Evolutionary conservation across 1,140 invertebrate genomes (phyloP).

Genomic region (Himalopsyche phryganea): DNA sequence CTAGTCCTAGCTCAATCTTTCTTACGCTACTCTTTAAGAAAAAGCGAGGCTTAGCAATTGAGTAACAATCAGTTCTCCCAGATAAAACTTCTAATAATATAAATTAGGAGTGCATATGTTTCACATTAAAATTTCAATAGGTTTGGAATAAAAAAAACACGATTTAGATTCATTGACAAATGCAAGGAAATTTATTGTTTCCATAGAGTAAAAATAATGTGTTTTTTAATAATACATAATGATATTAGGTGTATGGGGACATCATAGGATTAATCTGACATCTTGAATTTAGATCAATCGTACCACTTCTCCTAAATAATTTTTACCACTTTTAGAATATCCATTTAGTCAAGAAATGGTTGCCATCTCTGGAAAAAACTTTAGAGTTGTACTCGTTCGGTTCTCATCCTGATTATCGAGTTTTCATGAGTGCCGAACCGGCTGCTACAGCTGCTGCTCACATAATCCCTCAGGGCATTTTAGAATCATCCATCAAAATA

Average conservation of each 20-base stretch:
- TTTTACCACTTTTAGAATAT: constrained; percentile 88
- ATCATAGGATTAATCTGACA: not conserved
- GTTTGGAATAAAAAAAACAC: too few species aligned
- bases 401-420: constrained; percentile 76
- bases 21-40: too few species aligned
- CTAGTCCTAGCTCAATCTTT: too few species aligned
- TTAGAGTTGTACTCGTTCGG: constrained; percentile 75
- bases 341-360: constrained; percentile 92
- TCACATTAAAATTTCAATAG: too few species aligned
- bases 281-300: not conserved
- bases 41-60: too few species aligned
- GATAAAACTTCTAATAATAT: too few species aligned
- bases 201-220: too few species aligned
- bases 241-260: not conserved
- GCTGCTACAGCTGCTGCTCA: constrained; percentile 79
- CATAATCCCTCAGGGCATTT: constrained; percentile 90
- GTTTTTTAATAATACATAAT: not conserved
- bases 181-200: too few species aligned
- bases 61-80: too few species aligned
- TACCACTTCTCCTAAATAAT: not conserved
- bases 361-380: constrained; percentile 87
- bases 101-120: too few species aligned
- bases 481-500: constrained; percentile 95
- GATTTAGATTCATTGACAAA: too few species aligned
- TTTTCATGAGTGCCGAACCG: constrained; percentile 93